Evolutionary conservation across 2,113 vertebrate genomes (phyloP), one percentile per base, ranked within the genome.

Genomic region (Dasyurus viverrinus): DNA sequence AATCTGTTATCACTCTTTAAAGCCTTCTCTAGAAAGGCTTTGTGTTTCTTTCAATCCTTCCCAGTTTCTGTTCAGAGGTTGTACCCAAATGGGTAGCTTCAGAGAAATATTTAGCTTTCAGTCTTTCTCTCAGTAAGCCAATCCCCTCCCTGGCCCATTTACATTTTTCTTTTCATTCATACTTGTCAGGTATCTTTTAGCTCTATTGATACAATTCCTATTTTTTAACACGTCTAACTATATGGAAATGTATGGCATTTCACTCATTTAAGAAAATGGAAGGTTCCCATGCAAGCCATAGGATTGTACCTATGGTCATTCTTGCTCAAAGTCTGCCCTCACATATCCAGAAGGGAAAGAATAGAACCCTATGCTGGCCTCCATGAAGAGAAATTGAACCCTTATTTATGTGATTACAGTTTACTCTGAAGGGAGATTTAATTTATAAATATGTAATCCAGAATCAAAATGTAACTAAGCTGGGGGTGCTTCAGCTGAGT

Each of bases 371-470:
- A 52, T 92, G 91, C 42, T 60, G 53, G 55, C 25, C 48, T 27
- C 53, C 92, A 60, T 89, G 89, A 93, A 90, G 30, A 89, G n/a
- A 60, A 47, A 48, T 23, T 48, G 23, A 48, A 53, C 54, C 68
- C 0, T 25, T 84, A 48, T 8, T 92, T 50, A 90, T 12, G 24
- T n/a, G 54, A 16, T 22, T 26, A 54, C 12, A 46, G 0, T 47
- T 25, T 60, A 91, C 76, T 94, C 50, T 68, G 60, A 60, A 68
- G 48, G 42, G 91, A 92, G 42, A 42, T 93, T 48, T 93, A 53
- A 53, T 89, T 84, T 60, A 24, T 92, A 90, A 47, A 93, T 89
- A 36, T 95, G n/a, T 90, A 93, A 48, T 95, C 94, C 55, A 84
- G 48, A 92, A 53, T 55, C 52, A 90, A 92, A 94, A 10, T 19